phyloP scores from a whole-genome alignment of 2,797 vertebrate species.

The Limosa lapponica region DNA sequence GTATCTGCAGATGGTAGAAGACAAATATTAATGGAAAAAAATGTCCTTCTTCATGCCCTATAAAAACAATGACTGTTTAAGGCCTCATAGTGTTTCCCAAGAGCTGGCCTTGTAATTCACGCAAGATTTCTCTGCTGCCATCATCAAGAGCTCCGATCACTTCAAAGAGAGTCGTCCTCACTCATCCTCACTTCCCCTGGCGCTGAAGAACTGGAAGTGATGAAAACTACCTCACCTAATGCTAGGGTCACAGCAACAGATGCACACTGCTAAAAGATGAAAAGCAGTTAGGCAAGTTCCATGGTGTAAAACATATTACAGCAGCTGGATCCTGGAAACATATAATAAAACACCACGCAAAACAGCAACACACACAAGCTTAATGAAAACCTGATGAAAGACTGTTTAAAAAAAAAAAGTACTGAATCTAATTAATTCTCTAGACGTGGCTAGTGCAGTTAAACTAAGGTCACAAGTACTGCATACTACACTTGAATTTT shows the following conservation, averaged over 20 bases:
- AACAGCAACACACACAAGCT: neutral
- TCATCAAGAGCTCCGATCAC: neutral
- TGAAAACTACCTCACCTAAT: neutral
- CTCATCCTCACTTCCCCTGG: neutral
- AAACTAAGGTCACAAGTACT: constrained; percentile 11
- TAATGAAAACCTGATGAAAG: constrained; percentile 55
- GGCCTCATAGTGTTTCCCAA: neutral
- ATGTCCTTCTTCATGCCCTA: neutral
- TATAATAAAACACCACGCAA: neutral
- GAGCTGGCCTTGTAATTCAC: neutral
- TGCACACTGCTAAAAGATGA: neutral
- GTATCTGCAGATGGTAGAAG: neutral
- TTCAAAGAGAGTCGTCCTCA: neutral
- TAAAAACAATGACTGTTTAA: neutral
- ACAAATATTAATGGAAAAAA: neutral
- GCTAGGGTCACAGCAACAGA: neutral
- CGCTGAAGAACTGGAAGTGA: neutral
- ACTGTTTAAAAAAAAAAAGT: neutral
- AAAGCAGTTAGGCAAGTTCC: neutral
- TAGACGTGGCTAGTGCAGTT: neutral
- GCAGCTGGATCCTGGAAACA: neutral
- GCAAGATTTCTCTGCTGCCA: neutral
- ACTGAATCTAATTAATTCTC: constrained; percentile 13
- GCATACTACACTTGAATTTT: neutral
- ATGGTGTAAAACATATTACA: neutral